Percentiles rank a stretch among this genome's conserved stretches.
Conservation (phyloP, 2,113 vertebrate genomes). For the Acrocephalus kingi region DNA sequence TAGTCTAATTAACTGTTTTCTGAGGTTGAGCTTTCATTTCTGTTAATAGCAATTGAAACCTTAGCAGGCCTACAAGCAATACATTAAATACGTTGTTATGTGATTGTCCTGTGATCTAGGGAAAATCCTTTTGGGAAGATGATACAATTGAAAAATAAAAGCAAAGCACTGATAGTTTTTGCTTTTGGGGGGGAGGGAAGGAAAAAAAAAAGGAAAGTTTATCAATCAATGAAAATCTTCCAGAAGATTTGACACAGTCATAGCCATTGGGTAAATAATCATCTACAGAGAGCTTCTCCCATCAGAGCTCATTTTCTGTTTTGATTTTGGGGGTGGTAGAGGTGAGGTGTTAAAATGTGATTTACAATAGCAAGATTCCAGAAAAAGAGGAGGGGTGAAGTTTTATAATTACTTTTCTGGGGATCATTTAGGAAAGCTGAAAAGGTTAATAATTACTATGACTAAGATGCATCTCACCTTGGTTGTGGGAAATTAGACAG, state of each 20-base stretch:
- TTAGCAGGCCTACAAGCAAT: not conserved
- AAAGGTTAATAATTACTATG: not conserved
- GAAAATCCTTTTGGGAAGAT: not conserved
- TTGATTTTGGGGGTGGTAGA: not conserved
- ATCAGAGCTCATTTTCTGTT: not conserved
- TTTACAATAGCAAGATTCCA: not conserved
- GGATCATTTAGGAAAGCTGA: not conserved
- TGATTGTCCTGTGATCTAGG: not conserved
- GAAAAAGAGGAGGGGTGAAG: not conserved
- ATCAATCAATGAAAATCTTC: not conserved
- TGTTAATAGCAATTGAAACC: not conserved
- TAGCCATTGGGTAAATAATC: not conserved
- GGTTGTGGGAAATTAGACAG: not conserved
- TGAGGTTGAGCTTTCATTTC: not conserved
- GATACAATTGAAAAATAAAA: not conserved
- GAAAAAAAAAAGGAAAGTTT: not conserved
- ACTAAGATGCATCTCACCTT: not conserved
- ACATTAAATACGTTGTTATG: not conserved
- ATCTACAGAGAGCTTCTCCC: not conserved
- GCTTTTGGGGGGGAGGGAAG: accelerated
- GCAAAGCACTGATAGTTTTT: not conserved
- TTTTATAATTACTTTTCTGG: not conserved
- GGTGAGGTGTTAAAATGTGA: not conserved
- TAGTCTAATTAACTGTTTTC: not conserved
- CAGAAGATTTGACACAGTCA: not conserved